Evolutionary conservation across 1,140 invertebrate genomes (phyloP), one percentile per base, ranked within the genome.

Genomic region (Drosophila trapezifrons): DNA sequence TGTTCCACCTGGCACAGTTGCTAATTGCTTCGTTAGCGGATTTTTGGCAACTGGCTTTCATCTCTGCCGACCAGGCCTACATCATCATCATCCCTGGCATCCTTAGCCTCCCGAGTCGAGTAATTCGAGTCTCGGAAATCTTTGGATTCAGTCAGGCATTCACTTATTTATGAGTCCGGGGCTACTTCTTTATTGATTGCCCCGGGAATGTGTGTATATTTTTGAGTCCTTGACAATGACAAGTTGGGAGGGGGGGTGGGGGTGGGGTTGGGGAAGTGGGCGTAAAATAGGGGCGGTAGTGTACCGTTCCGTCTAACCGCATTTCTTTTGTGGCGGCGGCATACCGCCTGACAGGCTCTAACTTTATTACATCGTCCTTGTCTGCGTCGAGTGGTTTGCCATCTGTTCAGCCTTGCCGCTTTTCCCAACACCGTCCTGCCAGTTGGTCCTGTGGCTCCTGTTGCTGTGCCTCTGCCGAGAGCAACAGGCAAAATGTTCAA

Each of bases 331-430:
- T 76, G 62, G 81, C 70, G 37, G 51, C 51, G 51, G 51, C 70
- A 76, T 52, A 71, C 67, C 64, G 73, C 78, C 82, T 85, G 81
- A 85, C 78, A 85, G 78, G 69, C 49, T 81, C 74, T 81, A 85
- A 85, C 81, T 86, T 85, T 86, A 85, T 85, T 85, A 85, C 82
- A 73, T 78, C 82, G 75, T 84, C 65, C 66, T 84, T 81, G 81
- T 75, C 75, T 76, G 60, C 55, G 70, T 70, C 78, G 82, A 85
- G 74, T 86, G 63, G 72, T 58, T 76, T 76, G 72, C 73, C 72
- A 76, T 76, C 73, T 76, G 73, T 66, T 76, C 52, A 20, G 13
- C 45, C 46, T 32, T 52, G 40, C 22, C 38, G 46, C 54, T 22
- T 51, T 46, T 35, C 60, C 38, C 45, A 17, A 6, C 47, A n/a